A percentile compares a stretch with the other conserved stretches of the same genome.
Conservation (phyloP, 2,113 vertebrate species). For the Oceanites oceanicus region DNA sequence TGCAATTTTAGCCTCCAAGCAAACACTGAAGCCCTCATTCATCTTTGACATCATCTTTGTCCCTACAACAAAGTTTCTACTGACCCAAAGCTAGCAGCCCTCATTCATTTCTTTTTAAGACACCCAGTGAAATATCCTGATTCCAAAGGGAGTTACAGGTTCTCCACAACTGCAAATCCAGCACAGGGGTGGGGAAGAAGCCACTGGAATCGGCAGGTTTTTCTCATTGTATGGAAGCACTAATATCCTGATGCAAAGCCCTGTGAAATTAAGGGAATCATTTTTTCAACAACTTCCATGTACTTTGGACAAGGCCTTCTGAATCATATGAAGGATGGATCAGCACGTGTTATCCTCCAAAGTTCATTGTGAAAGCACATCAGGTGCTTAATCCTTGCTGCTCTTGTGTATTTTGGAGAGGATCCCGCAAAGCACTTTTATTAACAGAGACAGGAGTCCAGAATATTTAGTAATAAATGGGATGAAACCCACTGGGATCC, state of each 20-base stretch:
- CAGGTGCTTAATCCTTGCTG: background rate
- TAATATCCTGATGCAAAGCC: background rate
- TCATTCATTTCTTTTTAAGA: background rate
- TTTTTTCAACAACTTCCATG: background rate
- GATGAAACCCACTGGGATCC: background rate
- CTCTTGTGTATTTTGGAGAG: background rate
- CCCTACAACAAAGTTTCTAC: background rate
- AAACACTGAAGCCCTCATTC: background rate
- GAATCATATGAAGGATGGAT: background rate
- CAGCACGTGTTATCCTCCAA: background rate
- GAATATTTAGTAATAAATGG: background rate
- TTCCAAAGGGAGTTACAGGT: background rate
- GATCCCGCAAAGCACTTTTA: background rate
- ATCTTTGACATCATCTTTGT: background rate
- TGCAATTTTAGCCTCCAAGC: background rate
- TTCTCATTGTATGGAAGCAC: background rate
- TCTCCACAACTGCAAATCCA: background rate
- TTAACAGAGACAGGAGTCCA: background rate
- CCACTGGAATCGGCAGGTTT: background rate
- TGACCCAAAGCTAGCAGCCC: background rate
- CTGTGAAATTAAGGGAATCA: background rate
- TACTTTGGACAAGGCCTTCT: constrained; percentile 14
- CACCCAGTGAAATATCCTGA: background rate
- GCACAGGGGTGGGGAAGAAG: background rate
- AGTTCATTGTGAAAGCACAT: background rate